Base-by-base conservation (phyloP, 2,113 vertebrate species). In the Vidua macroura region DNA sequence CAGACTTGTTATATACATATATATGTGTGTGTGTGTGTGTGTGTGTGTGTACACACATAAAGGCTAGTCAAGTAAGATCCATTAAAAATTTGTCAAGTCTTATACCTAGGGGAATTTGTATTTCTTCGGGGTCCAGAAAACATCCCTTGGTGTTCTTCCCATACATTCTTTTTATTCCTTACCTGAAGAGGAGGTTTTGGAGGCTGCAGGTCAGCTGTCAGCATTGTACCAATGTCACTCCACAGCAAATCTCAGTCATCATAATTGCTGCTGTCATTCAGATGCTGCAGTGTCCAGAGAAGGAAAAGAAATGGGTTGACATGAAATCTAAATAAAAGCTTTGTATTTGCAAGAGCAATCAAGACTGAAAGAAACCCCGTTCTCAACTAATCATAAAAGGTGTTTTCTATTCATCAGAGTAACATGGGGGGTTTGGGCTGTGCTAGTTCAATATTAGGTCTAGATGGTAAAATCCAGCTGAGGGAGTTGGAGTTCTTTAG, bases 371-470 rank as follows among this genome's bases (percentile, higher is more conserved):
- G 11, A 66, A 86, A 30, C 11, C 5, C 41, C 41, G 11, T 27
- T 30, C 31, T 74, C 13, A 4, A 4, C 13, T 30, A 49, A 25
- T 1, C 1, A 0, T 11, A 35, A 39, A 22, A 48, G 21, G 13
- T 13, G 37, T 20, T 60, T 23, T 22, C 25, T 35, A 8, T 24
- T 55, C 33, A 55, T 44, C 49, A 13, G 4, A n/a, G 22, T 21
- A 39, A 37, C 14, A 7, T 0, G 8, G 35, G 30, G 2, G 0
- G 11, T 52, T 11, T 9, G 13, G 28, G 48, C 6, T 1, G 0
- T 25, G 44, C 4, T 27, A 13, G 35, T 27, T 60, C 27, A 43
- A 18, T 24, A 0, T 9, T 10, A 39, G 28, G n/a, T 25, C 10
- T 13, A 20, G 31, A 69, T 6, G 28, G 30, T 17, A 48, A 75